Percentiles rank a stretch among this genome's conserved stretches.
These are phyloP conservation scores for Muscidifurax raptorellus DNA, from an alignment of 1,140 invertebrate species.

Conservation along the genomic window DNA sequence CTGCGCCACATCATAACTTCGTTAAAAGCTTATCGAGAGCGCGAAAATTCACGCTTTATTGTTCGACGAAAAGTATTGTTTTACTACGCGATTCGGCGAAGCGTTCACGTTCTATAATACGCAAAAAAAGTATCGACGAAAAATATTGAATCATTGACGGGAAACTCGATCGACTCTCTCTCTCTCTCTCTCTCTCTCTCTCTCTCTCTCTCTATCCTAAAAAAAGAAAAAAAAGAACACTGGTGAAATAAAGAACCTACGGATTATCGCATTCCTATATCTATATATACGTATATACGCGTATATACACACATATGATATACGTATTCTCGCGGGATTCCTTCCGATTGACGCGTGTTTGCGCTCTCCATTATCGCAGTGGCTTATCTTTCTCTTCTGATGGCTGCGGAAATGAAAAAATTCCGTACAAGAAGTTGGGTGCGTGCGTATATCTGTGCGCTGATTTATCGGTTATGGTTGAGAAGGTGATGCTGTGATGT, in stretches of 20 bases:
- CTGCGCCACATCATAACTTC: neutral
- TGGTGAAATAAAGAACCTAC: neutral
- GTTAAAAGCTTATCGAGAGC: too few species aligned
- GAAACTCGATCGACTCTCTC: too few species aligned
- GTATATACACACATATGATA: neutral
- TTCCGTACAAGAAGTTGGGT: neutral
- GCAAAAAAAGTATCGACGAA: too few species aligned
- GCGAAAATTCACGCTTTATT: neutral
- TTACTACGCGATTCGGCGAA: too few species aligned
- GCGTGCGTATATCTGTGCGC: neutral
- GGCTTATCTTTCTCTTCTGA: constrained; percentile 6
- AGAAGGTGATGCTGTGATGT: neutral
- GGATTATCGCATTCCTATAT: neutral
- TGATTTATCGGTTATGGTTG: neutral
- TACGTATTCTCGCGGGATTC: neutral
- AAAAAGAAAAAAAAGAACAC: neutral
- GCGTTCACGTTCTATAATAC: too few species aligned
- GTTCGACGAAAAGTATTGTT: neutral
- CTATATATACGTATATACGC: neutral
- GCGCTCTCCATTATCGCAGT: neutral
- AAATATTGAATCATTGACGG: too few species aligned
- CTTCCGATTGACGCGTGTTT: constrained; percentile 30
- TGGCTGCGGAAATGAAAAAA: constrained; percentile 19
- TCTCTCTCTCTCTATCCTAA: too few species aligned
- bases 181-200: too few species aligned